Base-by-base conservation (phyloP, 1,140 invertebrate species). In the Patella vulgata region DNA sequence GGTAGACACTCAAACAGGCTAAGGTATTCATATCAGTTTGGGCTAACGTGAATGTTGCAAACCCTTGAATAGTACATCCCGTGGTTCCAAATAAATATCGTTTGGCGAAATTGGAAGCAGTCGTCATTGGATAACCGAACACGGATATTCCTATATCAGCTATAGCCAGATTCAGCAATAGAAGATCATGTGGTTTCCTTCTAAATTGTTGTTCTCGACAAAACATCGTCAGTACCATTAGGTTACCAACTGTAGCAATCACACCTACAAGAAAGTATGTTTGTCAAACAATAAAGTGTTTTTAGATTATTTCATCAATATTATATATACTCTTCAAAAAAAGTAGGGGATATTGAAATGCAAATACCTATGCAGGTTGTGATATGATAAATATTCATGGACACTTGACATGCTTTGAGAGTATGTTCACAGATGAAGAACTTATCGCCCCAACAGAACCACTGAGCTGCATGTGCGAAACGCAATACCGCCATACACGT, bases 101-200 rank as follows among this genome's bases (percentile, higher is more conserved):
- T 44, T 71, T 69, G 4, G 69, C 21, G 59, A 75, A 75, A 36
- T 55, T 61, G 2, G 76, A 63, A 3, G 68, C 36, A 0, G 69
- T 72, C 6, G 68, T 59, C 12, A 70, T 59, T 1, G 77, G 77
- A 42, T 78, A 78, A 31, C 70, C 72, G 19, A 67, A 65, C 17
- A 73, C 12, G 0, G 77, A 68, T 0, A 80, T 55, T 25, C 71
- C 42, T 0, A 78, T 43, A 55, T 78, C 74, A 4, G 75, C 67
- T 11, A 74, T 47, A 9, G 71, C 72, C 30, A 80, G 50, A 33
- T 61, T 59, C 1, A 65, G 44, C 2, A 68, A 6, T n/a, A 68
- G 48, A 8, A 52, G 21, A 19, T 50, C 47, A 53, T 68, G 56
- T 5, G 64, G 58, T 25, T 60, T 61, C 28, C 31, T 66, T 21